These are phyloP conservation scores for Parazoanthus atlanticus DNA, from an alignment of 92 coral and sea anemone genomes.

Conservation along the genomic window DNA sequence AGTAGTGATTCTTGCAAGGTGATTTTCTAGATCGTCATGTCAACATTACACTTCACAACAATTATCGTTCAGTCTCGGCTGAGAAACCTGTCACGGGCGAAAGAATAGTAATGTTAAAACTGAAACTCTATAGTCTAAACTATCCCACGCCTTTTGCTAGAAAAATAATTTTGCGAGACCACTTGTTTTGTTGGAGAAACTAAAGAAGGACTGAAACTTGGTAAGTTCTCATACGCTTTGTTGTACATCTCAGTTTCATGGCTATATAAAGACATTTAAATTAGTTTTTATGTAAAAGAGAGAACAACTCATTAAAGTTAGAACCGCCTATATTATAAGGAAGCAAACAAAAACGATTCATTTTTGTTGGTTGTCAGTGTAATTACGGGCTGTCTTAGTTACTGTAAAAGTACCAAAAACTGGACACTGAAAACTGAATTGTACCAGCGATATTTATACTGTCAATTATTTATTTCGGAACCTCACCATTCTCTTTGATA, in stretches of 20 bases:
- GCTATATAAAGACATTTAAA: neutral
- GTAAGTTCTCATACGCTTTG: too few relatives aligned
- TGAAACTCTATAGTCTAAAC: too few relatives aligned
- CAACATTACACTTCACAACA: neutral
- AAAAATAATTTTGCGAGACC: too few relatives aligned
- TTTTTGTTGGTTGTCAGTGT: neutral
- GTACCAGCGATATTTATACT: neutral
- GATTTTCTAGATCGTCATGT: too few relatives aligned
- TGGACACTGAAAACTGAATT: too few relatives aligned
- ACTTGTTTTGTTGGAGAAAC: too few relatives aligned
- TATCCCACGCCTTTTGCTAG: neutral
- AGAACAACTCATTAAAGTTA: neutral
- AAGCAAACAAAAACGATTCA: too few relatives aligned
- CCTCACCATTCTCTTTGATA: neutral
- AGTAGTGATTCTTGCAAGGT: too few relatives aligned
- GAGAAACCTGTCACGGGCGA: neutral
- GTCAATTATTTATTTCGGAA: neutral
- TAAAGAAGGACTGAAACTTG: too few relatives aligned
- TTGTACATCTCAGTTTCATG: too few relatives aligned
- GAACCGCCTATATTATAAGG: neutral
- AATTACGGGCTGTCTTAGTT: neutral
- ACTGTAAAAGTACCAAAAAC: neutral
- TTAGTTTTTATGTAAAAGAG: neutral
- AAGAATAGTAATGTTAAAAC: neutral
- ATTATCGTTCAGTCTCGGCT: too few relatives aligned